A percentile compares a stretch with the other conserved stretches of the same genome.
These are phyloP conservation scores for Pseudopipra pipra DNA, from an alignment of 2,113 vertebrate genomes.

Conservation along the genomic window DNA sequence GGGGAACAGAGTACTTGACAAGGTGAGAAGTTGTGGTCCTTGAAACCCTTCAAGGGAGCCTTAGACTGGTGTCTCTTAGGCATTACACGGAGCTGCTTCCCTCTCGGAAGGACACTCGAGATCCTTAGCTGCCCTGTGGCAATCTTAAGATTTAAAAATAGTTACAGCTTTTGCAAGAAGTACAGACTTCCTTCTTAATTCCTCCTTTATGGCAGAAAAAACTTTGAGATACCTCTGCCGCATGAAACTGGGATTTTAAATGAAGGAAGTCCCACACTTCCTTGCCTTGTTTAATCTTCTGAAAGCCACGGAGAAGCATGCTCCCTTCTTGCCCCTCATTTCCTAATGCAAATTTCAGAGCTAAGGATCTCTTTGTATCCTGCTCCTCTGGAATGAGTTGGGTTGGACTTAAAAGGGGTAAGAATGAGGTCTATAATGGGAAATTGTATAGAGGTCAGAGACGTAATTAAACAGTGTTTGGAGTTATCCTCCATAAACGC, in stretches of 20 bases:
- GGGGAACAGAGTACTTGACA: background rate
- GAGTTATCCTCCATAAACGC: background rate
- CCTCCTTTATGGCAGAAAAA: background rate
- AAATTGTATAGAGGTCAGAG: constrained; percentile 22
- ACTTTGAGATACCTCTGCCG: background rate
- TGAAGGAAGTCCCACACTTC: background rate
- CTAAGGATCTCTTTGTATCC: background rate
- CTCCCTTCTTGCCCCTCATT: background rate
- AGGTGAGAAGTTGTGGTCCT: background rate
- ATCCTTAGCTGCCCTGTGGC: background rate
- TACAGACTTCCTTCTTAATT: background rate
- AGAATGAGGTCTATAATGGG: constrained; percentile 10
- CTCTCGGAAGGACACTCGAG: background rate
- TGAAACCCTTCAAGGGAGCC: background rate
- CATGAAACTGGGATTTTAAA: background rate
- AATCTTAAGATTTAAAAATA: background rate
- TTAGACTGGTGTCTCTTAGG: background rate
- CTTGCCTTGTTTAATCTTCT: background rate
- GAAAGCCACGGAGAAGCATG: rapidly evolving
- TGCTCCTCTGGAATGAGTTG: background rate
- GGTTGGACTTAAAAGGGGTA: constrained; percentile 8
- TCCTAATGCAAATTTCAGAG: constrained; percentile 22
- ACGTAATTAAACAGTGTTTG: constrained; percentile 39
- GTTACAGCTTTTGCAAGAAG: background rate
- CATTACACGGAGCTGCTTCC: background rate